Evolutionary conservation across 2,888 invertebrate genomes (phyloP).

Genomic region (Trichacis sp.): DNA sequence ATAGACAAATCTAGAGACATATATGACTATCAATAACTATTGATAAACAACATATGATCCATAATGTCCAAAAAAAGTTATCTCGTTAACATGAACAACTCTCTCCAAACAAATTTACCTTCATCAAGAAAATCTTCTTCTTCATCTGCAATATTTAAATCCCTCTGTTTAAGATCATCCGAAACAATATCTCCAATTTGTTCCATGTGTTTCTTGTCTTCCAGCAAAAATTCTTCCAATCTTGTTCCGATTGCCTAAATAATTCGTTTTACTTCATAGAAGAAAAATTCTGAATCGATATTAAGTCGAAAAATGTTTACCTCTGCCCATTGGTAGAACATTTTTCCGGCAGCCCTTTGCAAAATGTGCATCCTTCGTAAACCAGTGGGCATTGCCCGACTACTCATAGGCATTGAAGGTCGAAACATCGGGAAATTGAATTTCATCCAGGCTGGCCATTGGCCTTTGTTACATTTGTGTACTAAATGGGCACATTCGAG

Average conservation of each 20-base stretch:
- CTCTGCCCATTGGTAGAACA: slow-evolving; percentile 98
- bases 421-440: slow-evolving; percentile 83
- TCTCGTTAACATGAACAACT: too few relatives aligned
- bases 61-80: too few relatives aligned
- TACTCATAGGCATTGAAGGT: slow-evolving; percentile 76
- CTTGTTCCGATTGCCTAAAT: slow-evolving; percentile 83
- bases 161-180: slow-evolving; percentile 84
- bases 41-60: too few relatives aligned
- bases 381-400: slow-evolving; percentile 71
- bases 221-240: slow-evolving; percentile 89
- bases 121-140: slow-evolving; percentile 99
- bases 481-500: slow-evolving; percentile 97
- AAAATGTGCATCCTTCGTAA: slow-evolving; percentile 77
- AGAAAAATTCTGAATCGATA: too few relatives aligned
- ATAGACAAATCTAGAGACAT: too few relatives aligned
- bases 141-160: slow-evolving; percentile 85
- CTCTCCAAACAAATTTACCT: too few relatives aligned
- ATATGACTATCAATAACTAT: too few relatives aligned
- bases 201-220: slow-evolving; percentile 81
- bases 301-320: too few relatives aligned
- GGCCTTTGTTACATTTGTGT: slow-evolving; percentile 96
- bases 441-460: slow-evolving; percentile 99
- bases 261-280: too few relatives aligned
- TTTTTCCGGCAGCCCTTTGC: slow-evolving; percentile 92
- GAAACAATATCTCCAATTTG: slow-evolving; percentile 77